Evolutionary conservation across 2,797 vertebrate genomes (phyloP).

Genomic region (Podarcis lilfordi): DNA sequence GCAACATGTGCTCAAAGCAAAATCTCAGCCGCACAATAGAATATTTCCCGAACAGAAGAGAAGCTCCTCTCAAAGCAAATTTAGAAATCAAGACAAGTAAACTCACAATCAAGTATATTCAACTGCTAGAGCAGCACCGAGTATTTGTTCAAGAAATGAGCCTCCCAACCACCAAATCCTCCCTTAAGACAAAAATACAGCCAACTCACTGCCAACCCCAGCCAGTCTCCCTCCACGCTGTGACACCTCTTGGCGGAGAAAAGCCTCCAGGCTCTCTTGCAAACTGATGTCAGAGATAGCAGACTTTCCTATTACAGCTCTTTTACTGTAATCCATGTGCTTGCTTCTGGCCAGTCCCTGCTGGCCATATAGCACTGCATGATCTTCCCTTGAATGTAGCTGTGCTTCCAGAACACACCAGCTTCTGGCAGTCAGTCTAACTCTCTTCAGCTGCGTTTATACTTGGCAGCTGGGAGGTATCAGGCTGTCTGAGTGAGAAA

Average conservation of each 20-base stretch:
- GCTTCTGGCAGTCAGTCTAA: conserved; percentile 41
- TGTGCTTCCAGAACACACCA: conserved; percentile 54
- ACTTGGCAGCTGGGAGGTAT: conserved; percentile 45
- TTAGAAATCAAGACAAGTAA: not conserved
- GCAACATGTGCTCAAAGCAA: not conserved
- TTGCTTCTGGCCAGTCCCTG: conserved; percentile 66
- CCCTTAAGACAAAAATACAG: conserved; percentile 7
- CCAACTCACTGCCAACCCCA: conserved; percentile 62
- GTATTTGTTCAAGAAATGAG: not conserved
- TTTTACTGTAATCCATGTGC: conserved; percentile 64
- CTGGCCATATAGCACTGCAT: conserved; percentile 63
- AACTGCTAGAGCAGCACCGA: not conserved
- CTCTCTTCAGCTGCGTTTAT: conserved; percentile 36
- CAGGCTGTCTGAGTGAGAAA: conserved; percentile 6
- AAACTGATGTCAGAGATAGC: conserved; percentile 39
- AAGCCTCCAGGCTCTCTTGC: conserved; percentile 44
- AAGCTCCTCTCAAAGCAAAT: not conserved
- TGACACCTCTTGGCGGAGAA: not conserved
- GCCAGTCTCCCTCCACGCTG: conserved; percentile 1
- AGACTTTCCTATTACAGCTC: conserved; percentile 60
- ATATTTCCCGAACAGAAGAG: not conserved
- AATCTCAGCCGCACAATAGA: not conserved
- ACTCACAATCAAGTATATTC: not conserved
- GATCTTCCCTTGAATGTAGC: conserved; percentile 65
- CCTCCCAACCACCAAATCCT: not conserved